Conservation (phyloP, 1,140 invertebrate genomes). For the Ectropis grisescens region DNA sequence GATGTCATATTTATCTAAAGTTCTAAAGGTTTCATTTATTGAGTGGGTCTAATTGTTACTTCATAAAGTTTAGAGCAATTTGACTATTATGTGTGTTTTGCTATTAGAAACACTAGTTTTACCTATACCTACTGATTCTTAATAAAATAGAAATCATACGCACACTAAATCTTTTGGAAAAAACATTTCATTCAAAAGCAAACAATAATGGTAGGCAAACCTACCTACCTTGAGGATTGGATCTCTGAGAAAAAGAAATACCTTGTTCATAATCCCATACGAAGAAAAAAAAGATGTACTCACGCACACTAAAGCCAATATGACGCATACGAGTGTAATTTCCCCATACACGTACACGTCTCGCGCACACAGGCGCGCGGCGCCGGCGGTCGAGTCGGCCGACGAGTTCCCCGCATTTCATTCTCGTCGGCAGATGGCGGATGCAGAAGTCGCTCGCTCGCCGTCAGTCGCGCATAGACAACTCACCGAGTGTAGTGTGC, state of each 20-base stretch:
- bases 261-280: slow-evolving; percentile 44
- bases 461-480: slow-evolving; percentile 66
- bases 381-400: no score
- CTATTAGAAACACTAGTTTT: no score
- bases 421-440: slow-evolving; percentile 68
- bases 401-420: slow-evolving; percentile 56
- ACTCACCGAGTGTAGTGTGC: slow-evolving; percentile 51
- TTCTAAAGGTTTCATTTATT: no score
- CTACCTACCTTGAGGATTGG: slow-evolving; percentile 27
- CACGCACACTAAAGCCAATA: slow-evolving; percentile 19
- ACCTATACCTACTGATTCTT: no score
- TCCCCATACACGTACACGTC: slow-evolving; percentile 21
- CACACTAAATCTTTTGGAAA: no score
- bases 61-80: no score
- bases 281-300: slow-evolving; percentile 49
- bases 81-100: no score
- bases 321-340: slow-evolving; percentile 27
- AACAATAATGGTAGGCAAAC: no score
- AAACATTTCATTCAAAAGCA: no score
- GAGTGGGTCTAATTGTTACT: no score
- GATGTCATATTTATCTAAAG: no score
- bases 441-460: slow-evolving; percentile 60
- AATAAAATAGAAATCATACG: no score
- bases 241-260: slow-evolving; percentile 32
- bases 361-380: slow-evolving; percentile 29